These are phyloP conservation scores for Microtus pennsylvanicus DNA, from an alignment of 2,113 vertebrate species.

Conservation along the genomic window DNA sequence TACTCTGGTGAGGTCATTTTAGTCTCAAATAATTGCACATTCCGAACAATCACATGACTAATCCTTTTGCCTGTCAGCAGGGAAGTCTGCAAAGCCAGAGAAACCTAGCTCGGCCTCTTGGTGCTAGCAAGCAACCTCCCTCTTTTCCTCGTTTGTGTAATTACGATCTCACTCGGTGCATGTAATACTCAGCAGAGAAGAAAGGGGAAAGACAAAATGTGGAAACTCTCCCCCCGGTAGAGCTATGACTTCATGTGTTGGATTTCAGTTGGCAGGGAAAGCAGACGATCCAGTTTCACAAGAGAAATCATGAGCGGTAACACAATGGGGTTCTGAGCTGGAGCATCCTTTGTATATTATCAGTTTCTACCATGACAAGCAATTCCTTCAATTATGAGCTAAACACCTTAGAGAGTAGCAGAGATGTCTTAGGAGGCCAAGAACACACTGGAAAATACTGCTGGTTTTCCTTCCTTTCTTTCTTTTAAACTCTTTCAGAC, in stretches of 20 bases:
- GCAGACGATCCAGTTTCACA: slow-evolving; percentile 68
- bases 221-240: neutral
- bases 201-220: slow-evolving; percentile 6
- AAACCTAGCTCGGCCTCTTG: neutral
- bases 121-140: neutral
- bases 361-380: neutral
- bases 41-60: slow-evolving; percentile 24
- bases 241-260: slow-evolving; percentile 56
- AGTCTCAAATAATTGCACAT: neutral
- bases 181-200: slow-evolving; percentile 32
- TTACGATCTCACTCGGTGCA: neutral
- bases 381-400: neutral
- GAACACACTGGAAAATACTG: neutral
- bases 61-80: slow-evolving; percentile 29
- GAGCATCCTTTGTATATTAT: neutral
- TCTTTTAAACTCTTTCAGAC: neutral
- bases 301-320: neutral
- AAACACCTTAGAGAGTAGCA: slow-evolving; percentile 6
- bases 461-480: neutral
- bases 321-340: slow-evolving; percentile 11
- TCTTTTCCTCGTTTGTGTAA: neutral
- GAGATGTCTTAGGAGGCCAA: slow-evolving; percentile 19
- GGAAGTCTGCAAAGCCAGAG: neutral
- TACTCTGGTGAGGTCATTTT: slow-evolving; percentile 46
- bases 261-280: slow-evolving; percentile 76